These are phyloP conservation scores for Tachycineta bicolor DNA, from an alignment of 2,113 vertebrate species.

Conservation along the genomic window DNA sequence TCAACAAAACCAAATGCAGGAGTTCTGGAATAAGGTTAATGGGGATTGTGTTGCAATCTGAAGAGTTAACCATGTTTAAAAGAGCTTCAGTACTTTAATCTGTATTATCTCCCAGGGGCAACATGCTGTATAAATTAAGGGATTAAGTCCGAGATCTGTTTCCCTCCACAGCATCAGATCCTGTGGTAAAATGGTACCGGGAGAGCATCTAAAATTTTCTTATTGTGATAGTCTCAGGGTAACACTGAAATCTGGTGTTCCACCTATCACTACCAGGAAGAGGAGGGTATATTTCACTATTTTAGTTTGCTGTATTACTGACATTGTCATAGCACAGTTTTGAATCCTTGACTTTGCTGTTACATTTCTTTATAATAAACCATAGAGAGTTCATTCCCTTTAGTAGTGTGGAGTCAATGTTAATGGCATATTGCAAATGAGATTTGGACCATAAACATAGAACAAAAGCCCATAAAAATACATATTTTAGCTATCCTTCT, in stretches of 20 bases:
- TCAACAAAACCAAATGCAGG: neutral
- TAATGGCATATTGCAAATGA: neutral
- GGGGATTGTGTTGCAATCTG: neutral
- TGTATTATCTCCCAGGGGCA: neutral
- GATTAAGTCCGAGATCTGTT: neutral
- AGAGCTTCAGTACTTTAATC: neutral
- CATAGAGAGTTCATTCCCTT: neutral
- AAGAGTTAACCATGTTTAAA: neutral
- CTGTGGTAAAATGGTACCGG: neutral
- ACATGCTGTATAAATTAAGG: neutral
- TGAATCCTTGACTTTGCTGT: neutral
- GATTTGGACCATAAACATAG: neutral
- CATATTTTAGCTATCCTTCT: neutral
- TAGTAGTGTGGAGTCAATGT: neutral
- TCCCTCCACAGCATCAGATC: neutral
- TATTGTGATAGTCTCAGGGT: neutral
- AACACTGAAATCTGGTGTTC: neutral
- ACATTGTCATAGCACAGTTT: neutral
- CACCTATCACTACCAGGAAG: neutral
- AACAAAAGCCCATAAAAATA: neutral
- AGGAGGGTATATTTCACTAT: neutral
- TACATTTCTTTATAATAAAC: neutral
- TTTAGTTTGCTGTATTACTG: neutral
- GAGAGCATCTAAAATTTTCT: neutral
- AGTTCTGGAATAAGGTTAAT: neutral